Percentiles rank a stretch among this genome's conserved stretches.
These are phyloP conservation scores for Ectobius pallidus DNA, from an alignment of 2,888 invertebrate species.

Conservation along the genomic window DNA sequence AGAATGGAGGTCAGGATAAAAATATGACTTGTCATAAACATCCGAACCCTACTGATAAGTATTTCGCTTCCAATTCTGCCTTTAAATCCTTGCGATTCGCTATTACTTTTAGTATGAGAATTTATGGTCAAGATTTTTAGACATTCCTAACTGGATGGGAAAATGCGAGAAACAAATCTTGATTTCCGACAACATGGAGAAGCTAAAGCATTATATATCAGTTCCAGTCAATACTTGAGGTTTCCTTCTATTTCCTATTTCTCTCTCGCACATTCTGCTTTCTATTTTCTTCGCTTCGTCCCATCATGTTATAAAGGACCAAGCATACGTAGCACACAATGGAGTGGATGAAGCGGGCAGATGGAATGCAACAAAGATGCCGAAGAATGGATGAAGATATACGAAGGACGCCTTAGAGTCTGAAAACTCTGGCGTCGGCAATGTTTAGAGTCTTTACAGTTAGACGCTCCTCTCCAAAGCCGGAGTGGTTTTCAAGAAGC, in stretches of 20 bases:
- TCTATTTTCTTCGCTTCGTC: neutral
- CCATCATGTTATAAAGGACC: neutral
- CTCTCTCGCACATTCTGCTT: neutral
- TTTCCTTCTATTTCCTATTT: neutral
- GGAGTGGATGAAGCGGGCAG: neutral
- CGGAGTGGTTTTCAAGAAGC: neutral
- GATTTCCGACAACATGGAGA: neutral
- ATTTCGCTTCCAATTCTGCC: no score
- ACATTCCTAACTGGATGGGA: neutral
- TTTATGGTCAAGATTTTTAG: neutral
- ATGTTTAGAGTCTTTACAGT: conserved; percentile 4
- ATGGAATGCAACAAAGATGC: neutral
- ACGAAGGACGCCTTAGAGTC: conserved; percentile 20
- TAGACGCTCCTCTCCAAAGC: neutral
- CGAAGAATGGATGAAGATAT: neutral
- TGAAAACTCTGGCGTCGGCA: conserved; percentile 23
- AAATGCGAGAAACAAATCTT: neutral
- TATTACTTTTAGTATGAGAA: no score
- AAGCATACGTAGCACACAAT: neutral
- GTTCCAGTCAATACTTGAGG: neutral
- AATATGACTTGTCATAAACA: no score
- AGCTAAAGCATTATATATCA: neutral
- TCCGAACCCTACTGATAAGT: no score
- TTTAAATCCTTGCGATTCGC: neutral
- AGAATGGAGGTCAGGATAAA: no score